These are phyloP conservation scores for Listrodromus nycthemerus DNA, from an alignment of 2,888 invertebrate species.

Conservation along the genomic window DNA sequence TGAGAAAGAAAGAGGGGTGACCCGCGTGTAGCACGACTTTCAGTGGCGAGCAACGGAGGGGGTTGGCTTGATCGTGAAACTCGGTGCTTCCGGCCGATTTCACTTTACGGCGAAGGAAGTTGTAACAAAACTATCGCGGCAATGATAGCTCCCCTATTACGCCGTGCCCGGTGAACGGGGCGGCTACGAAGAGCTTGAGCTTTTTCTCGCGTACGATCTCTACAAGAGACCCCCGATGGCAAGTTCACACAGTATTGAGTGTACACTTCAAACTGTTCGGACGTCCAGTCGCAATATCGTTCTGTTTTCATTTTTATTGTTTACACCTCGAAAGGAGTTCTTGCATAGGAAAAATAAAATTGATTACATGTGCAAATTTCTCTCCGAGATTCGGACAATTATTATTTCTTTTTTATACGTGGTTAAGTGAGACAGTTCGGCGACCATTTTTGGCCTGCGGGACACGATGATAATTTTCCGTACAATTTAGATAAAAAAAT, in stretches of 20 bases:
- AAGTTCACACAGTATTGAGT: slow-evolving; percentile 6
- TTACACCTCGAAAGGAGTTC: not conserved
- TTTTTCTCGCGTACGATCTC: slow-evolving; percentile 38
- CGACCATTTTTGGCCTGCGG: not conserved
- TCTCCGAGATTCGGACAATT: not conserved
- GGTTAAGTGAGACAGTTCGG: not conserved
- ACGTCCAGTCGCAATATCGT: not conserved
- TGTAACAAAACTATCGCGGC: slow-evolving; percentile 69
- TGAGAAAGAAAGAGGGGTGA: slow-evolving; percentile 25
- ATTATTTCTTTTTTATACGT: too few relatives aligned
- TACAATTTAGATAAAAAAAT: not conserved
- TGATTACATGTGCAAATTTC: not conserved
- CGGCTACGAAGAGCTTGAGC: slow-evolving; percentile 13
- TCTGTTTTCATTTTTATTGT: not conserved
- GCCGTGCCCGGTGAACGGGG: not conserved
- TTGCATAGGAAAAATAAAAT: not conserved
- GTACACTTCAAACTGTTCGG: not conserved
- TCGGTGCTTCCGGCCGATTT: slow-evolving; percentile 71
- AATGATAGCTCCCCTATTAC: slow-evolving; percentile 68
- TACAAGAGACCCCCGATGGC: slow-evolving; percentile 4
- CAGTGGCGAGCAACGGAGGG: slow-evolving; percentile 46
- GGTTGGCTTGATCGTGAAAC: slow-evolving; percentile 68
- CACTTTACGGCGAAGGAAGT: slow-evolving; percentile 70
- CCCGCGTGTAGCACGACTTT: slow-evolving; percentile 51
- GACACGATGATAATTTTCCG: not conserved